Percentiles rank a stretch among this genome's conserved stretches.
Conservation (phyloP, 2,888 invertebrate species). For the Machimus atricapillus region DNA sequence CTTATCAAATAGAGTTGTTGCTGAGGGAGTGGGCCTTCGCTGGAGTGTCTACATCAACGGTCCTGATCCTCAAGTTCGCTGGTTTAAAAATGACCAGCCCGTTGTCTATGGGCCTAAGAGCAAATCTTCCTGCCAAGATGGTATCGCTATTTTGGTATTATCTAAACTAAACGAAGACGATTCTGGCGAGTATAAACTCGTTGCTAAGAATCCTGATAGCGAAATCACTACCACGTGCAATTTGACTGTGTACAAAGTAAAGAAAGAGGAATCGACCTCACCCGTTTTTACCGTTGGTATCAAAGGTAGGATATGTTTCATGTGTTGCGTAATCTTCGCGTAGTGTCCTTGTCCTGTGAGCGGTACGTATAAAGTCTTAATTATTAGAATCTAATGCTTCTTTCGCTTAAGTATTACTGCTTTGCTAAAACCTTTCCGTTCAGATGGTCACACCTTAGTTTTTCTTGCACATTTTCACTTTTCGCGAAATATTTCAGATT, state of each 20-base stretch:
- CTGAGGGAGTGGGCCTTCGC: constrained; percentile 76
- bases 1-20: constrained; percentile 77
- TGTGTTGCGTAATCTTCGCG: constrained; percentile 38
- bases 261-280: constrained; percentile 71
- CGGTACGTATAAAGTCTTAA: constrained; percentile 25
- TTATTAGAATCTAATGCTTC: background rate
- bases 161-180: constrained; percentile 72
- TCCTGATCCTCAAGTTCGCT: constrained; percentile 74
- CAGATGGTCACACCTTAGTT: background rate
- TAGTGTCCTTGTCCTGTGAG: constrained; percentile 15
- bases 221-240: constrained; percentile 72
- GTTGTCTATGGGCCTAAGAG: constrained; percentile 69
- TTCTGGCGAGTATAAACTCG: constrained; percentile 79
- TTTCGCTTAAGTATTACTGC: background rate
- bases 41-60: constrained; percentile 81
- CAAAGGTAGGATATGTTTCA: constrained; percentile 65
- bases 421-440: background rate
- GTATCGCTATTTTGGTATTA: constrained; percentile 78
- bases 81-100: constrained; percentile 75
- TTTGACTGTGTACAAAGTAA: constrained; percentile 73
- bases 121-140: constrained; percentile 70
- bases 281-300: constrained; percentile 79
- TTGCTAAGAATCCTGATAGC: constrained; percentile 78
- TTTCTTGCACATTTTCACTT: background rate
- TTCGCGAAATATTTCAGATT: constrained; percentile 63